phyloP scores from a whole-genome alignment of 53 echinoderm and acorn worm genomes.

The Arbacia lixula region DNA sequence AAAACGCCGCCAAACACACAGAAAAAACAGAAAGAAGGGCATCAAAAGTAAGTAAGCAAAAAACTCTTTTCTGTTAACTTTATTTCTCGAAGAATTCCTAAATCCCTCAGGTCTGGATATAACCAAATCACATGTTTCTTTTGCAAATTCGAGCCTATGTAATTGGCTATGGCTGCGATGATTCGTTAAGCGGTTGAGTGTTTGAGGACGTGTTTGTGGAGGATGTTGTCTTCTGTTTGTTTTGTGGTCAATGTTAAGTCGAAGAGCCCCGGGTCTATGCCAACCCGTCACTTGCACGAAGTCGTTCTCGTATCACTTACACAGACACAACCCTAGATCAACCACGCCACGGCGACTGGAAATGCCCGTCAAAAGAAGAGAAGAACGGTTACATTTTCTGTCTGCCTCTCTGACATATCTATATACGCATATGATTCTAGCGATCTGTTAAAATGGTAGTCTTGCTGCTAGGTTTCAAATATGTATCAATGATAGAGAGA shows the following conservation, averaged over 20 bases:
- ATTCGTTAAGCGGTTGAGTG: constrained; percentile 19
- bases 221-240: constrained; percentile 22
- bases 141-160: not conserved
- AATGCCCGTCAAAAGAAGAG: too few species aligned
- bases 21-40: constrained; percentile 15
- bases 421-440: not conserved
- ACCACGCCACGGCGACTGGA: too few species aligned
- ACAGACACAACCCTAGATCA: too few species aligned
- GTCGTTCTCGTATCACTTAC: constrained; percentile 4
- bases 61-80: constrained; percentile 5
- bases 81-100: constrained; percentile 29
- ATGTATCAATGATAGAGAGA: too few species aligned
- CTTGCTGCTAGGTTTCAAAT: too few species aligned
- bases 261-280: not conserved
- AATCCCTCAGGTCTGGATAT: not conserved
- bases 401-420: not conserved
- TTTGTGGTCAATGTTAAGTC: constrained; percentile 14
- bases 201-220: not conserved
- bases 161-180: not conserved
- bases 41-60: constrained; percentile 31
- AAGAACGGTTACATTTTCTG: too few species aligned
- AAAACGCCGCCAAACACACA: constrained; percentile 28
- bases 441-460: too few species aligned
- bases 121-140: too few species aligned
- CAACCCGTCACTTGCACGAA: constrained; percentile 6